These are phyloP conservation scores for Anniella stebbinsi DNA, from an alignment of 2,797 vertebrate genomes.

Conservation along the genomic window DNA sequence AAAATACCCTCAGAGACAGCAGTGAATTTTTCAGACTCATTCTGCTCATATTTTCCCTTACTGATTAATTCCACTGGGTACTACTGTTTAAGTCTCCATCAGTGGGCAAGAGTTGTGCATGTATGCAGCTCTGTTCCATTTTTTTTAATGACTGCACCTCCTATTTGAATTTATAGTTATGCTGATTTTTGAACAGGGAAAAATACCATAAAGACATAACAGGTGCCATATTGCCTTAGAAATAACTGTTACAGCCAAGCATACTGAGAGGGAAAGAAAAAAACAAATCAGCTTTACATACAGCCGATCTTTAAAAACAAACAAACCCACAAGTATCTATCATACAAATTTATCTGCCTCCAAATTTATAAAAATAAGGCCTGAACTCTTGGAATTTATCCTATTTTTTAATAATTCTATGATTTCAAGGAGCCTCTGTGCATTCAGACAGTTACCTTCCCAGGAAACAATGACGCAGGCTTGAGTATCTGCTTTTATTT, in stretches of 20 bases:
- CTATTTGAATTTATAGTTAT: background rate
- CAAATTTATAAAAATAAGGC: background rate
- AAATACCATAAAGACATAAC: background rate
- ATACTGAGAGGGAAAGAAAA: background rate
- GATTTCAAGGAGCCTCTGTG: background rate
- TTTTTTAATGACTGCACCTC: background rate
- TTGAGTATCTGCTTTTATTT: background rate
- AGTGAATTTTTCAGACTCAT: conserved; percentile 35
- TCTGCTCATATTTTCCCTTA: conserved; percentile 21
- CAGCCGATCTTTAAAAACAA: background rate
- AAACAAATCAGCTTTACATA: background rate
- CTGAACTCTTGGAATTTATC: background rate
- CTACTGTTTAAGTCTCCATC: conserved; percentile 11
- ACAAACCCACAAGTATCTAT: background rate
- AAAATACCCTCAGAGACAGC: conserved; percentile 19
- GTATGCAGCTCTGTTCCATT: background rate
- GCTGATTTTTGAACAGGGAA: background rate
- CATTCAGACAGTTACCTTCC: background rate
- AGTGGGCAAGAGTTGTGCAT: background rate
- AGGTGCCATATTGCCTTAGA: background rate
- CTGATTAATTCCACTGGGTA: conserved; percentile 40
- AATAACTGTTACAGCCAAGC: background rate
- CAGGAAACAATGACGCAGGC: background rate
- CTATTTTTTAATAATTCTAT: conserved; percentile 1
- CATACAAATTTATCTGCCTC: background rate